Evolutionary conservation across 2,113 vertebrate genomes (phyloP), one percentile per base, ranked within the genome.

Genomic region (Deroptyus accipitrinus): DNA sequence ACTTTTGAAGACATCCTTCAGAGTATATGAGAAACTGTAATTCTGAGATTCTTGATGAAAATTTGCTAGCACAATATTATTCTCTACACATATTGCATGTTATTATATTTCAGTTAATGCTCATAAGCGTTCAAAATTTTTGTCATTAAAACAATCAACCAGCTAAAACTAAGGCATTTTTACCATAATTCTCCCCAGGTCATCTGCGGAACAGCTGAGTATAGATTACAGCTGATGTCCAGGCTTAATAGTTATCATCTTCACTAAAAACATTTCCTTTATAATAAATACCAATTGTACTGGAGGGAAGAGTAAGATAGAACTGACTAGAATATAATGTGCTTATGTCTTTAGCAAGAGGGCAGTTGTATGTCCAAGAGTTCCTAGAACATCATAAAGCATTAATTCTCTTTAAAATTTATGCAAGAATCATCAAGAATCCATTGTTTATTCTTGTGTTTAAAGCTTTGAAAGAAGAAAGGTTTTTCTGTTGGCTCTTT

Each of bases 21-120:
- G 41, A 94, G 17, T 55, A 78, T 92, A 88, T 90, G 35, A 73
- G 18, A 68, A 66, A 49, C 37, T 83, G 7, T 85, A 95, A 88
- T 78, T 91, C 35, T 94, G 52, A 94, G 37, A 44, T 78, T 69
- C 76, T 89, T 92, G 51, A 31, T 37, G 46, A 94, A 87, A 92
- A 73, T 69, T 91, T 95, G 22, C 9, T 4, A 70, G 15, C 23
- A 57, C 55, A 55, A 27, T 81, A 62, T 87, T 88, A 76, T 41
- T 94, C 30, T 74, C 24, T 91, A 66, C 67, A 61, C 94, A 75
- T 86, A 76, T 28, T 0, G 0, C 24, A 20, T 4, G 3, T 87
- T 76, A 35, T 48, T 85, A 23, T 61, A 64, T 82, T 87, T 73
- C 37, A 6, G 39, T 63, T 87, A 64, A 22, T 52, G 8, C 81